A percentile compares a stretch with the other conserved stretches of the same genome.
These are phyloP conservation scores for Allacma fusca DNA, from an alignment of 2,888 invertebrate genomes.

Conservation along the genomic window DNA sequence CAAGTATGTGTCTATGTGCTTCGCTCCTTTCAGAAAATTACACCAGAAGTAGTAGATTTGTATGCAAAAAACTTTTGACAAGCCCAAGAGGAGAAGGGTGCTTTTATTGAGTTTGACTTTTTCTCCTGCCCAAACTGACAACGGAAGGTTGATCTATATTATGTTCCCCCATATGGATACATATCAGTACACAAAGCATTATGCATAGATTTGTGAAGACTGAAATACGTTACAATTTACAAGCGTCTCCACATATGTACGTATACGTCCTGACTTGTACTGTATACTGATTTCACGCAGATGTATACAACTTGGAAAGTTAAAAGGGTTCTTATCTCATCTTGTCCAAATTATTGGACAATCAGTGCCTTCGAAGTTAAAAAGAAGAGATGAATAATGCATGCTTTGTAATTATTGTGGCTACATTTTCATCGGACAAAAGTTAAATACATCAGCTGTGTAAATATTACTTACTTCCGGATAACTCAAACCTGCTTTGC, in stretches of 20 bases:
- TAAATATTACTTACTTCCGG: slow-evolving; percentile 8
- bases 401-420: slow-evolving; percentile 20
- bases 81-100: background rate
- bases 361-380: background rate
- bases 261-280: background rate
- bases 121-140: background rate
- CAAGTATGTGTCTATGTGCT: background rate
- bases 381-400: slow-evolving; percentile 28
- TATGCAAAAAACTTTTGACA: slow-evolving; percentile 20
- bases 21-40: background rate
- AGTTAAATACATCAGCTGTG: slow-evolving; percentile 18
- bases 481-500: slow-evolving; percentile 8
- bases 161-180: too few species aligned
- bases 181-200: too few species aligned
- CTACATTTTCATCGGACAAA: slow-evolving; percentile 5
- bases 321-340: slow-evolving; percentile 39
- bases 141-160: background rate
- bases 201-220: too few species aligned
- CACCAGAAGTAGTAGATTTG: slow-evolving; percentile 1
- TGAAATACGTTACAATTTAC: too few species aligned
- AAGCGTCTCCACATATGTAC: background rate
- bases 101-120: slow-evolving; percentile 16
- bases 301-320: background rate
- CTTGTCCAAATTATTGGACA: slow-evolving; percentile 35
- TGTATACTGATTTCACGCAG: background rate